Conservation (phyloP, 2,113 vertebrate genomes). For the Oryctolagus cuniculus region DNA sequence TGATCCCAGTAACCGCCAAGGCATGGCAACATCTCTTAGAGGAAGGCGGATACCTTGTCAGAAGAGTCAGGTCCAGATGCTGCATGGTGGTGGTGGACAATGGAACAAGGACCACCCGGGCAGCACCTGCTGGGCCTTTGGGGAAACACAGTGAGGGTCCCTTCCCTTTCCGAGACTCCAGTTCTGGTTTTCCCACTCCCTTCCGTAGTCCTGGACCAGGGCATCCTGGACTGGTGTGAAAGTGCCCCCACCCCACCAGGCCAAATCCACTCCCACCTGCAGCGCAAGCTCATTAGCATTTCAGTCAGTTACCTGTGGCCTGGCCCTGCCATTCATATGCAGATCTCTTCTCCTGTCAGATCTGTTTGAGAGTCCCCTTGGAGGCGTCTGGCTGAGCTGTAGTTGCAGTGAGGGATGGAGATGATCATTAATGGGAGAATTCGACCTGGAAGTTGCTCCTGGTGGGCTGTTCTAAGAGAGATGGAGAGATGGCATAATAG, state of each 20-base stretch:
- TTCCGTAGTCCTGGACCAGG: background rate
- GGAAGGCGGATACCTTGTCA: background rate
- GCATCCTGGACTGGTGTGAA: background rate
- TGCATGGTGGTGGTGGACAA: too few relatives aligned
- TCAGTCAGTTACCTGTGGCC: background rate
- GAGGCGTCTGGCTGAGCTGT: background rate
- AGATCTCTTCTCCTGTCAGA: conserved; percentile 13
- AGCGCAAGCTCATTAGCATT: conserved; percentile 1
- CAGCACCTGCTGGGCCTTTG: background rate
- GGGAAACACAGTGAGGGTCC: background rate
- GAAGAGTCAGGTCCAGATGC: background rate
- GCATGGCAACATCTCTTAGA: background rate
- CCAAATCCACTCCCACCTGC: accelerated
- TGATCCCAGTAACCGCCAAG: background rate
- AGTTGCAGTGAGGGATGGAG: conserved; percentile 10
- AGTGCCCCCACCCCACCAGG: background rate
- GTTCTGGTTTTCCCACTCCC: background rate
- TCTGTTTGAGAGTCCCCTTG: conserved; percentile 14
- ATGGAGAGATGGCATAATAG: background rate
- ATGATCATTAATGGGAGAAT: conserved; percentile 21
- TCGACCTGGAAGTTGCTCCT: background rate
- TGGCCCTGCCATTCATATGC: conserved; percentile 40
- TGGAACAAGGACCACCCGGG: too few relatives aligned
- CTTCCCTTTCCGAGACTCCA: background rate
- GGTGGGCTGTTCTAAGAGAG: conserved; percentile 19